phyloP scores from a whole-genome alignment of 2,113 vertebrate species.

The Girardinichthys multiradiatus region DNA sequence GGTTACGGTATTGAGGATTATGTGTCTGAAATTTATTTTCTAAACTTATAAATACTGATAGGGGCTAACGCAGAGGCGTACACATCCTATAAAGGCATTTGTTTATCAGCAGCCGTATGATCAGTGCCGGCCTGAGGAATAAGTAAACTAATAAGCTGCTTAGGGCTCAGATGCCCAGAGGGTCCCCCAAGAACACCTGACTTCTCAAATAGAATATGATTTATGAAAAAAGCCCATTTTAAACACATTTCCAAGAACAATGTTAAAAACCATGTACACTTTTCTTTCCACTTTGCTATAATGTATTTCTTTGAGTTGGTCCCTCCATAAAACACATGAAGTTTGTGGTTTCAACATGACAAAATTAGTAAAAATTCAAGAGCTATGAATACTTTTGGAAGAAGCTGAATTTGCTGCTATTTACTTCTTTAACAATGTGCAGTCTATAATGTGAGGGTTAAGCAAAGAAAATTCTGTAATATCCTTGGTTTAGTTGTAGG shows the following conservation, averaged over 20 bases:
- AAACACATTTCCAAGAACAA: too few species aligned
- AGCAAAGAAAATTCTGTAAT: not conserved
- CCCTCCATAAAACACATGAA: not conserved
- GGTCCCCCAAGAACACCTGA: not conserved
- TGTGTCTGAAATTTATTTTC: constrained; percentile 69
- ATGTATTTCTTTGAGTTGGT: too few species aligned
- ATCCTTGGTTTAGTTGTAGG: not conserved
- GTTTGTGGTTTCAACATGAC: not conserved
- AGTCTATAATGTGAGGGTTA: not conserved
- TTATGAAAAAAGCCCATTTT: too few species aligned
- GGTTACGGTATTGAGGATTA: constrained; percentile 61
- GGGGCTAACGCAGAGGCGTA: constrained; percentile 18
- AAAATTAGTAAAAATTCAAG: not conserved
- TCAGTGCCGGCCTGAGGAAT: not conserved
- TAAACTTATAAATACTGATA: constrained; percentile 63
- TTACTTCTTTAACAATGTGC: not conserved
- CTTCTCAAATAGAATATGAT: not conserved
- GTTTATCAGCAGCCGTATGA: constrained; percentile 49
- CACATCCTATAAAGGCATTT: constrained; percentile 56
- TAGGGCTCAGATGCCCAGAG: not conserved
- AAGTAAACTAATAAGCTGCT: not conserved
- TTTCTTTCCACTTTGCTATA: too few species aligned
- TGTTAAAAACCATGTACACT: too few species aligned
- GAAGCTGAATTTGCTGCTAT: too few species aligned
- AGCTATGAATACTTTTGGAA: too few species aligned